Conservation (phyloP, 2,797 vertebrate species). For the Pseudochirops corinnae region DNA sequence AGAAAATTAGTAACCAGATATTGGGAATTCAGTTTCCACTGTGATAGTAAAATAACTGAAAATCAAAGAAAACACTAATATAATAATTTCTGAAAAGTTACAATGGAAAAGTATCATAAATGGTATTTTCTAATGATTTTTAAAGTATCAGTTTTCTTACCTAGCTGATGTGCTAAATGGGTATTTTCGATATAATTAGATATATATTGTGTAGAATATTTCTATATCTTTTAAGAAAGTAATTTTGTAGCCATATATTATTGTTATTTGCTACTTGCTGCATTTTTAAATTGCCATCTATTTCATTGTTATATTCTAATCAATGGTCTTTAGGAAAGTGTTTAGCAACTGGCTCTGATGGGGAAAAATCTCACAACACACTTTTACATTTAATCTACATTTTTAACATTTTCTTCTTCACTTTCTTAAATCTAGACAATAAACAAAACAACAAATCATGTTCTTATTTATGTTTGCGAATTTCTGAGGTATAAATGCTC, state of each 20-base stretch:
- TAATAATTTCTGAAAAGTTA: neutral
- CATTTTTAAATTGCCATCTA: neutral
- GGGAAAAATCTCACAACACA: neutral
- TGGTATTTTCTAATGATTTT: slow-evolving; percentile 13
- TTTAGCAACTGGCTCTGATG: neutral
- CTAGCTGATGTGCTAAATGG: neutral
- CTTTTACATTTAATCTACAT: neutral
- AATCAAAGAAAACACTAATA: neutral
- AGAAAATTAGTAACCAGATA: neutral
- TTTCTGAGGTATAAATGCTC: neutral
- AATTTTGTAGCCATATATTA: neutral
- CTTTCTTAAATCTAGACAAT: neutral
- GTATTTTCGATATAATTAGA: neutral
- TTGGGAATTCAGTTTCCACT: slow-evolving; percentile 10
- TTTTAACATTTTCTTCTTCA: neutral
- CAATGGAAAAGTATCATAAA: neutral
- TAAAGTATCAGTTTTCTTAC: neutral
- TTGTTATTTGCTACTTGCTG: neutral
- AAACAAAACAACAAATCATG: neutral
- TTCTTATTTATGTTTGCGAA: neutral
- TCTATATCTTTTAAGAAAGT: neutral
- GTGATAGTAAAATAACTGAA: slow-evolving; percentile 19
- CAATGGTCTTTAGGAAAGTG: neutral
- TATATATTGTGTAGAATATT: neutral
- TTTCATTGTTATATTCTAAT: neutral